Evolutionary conservation across 1,140 invertebrate genomes (phyloP), one percentile per base, ranked within the genome.

Genomic region (Rhynchophorus ferrugineus): DNA sequence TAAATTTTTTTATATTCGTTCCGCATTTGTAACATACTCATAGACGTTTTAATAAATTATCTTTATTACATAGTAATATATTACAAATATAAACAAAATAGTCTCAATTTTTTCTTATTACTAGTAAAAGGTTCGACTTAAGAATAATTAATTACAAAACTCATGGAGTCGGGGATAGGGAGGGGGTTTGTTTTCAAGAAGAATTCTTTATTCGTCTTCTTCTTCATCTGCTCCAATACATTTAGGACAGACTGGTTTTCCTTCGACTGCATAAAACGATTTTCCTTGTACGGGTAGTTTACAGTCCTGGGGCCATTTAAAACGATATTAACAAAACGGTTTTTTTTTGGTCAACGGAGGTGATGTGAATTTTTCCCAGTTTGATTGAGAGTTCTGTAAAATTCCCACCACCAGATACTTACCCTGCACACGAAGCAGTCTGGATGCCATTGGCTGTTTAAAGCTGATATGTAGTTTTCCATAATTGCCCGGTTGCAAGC

Each of bases 361-460:
- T 29, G 24, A 29, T 11, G 11, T 29, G 24, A 11, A 29, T 29
- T 29, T n/a, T 29, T 29, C 24, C 5, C 11, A 11, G 24, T n/a
- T n/a, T 29, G 24, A 29, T 29, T 6, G 11, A 29, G 5, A 29
- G 24, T 5, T 29, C 11, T 29, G 5, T 6, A 11, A 29, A 29
- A 11, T 29, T 6, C 24, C 24, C 24, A 29, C 22, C 24, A 49
- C 17, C 8, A 43, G 35, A 62, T 59, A 81, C 88, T 80, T 82
- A 98, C 95, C 86, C 93, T 86, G 81, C 97, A 99, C 52, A 98
- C 94, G 76, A 99, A 99, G 72, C 97, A 99, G 69, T 97, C 91
- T 8, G 95, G 91, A 78, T 99, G 97, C 96, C 96, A 99, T 70
- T 99, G 95, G 49, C 86, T 83, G 70, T 95, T 97, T 38, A 99